A percentile compares a stretch with the other conserved stretches of the same genome.
These are phyloP conservation scores for Metacarcinus magister DNA, from an alignment of 2,888 invertebrate genomes.

Conservation along the genomic window DNA sequence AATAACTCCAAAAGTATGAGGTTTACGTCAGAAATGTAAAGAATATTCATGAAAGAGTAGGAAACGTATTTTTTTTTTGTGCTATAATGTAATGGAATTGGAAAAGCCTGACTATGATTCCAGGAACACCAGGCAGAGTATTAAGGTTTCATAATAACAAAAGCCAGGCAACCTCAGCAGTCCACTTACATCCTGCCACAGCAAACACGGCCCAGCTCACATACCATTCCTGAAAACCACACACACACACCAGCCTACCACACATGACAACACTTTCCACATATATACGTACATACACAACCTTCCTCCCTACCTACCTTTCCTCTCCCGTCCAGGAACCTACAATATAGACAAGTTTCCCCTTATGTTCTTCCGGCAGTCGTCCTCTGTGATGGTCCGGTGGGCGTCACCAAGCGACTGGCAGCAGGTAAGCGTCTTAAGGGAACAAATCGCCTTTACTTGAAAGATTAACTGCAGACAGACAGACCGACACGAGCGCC, in stretches of 20 bases:
- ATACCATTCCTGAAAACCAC: not conserved
- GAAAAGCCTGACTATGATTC: too few relatives aligned
- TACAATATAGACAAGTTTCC: not conserved
- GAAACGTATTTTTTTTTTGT: too few relatives aligned
- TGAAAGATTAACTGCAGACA: slow-evolving; percentile 12
- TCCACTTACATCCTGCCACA: too few relatives aligned
- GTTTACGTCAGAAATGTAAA: too few relatives aligned
- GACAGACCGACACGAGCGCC: not conserved
- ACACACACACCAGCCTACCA: not conserved
- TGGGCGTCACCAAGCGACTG: slow-evolving; percentile 11
- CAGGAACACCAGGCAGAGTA: too few relatives aligned
- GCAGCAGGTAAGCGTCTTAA: not conserved
- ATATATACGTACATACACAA: not conserved
- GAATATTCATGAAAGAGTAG: too few relatives aligned
- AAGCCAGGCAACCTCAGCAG: too few relatives aligned
- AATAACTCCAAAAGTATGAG: too few relatives aligned
- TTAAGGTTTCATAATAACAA: too few relatives aligned
- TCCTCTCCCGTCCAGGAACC: not conserved
- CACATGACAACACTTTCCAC: not conserved
- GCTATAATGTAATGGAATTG: too few relatives aligned
- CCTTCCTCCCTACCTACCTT: not conserved
- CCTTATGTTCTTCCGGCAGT: not conserved
- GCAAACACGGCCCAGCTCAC: too few relatives aligned
- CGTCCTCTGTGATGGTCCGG: not conserved
- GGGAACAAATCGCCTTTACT: not conserved